A percentile compares a stretch with the other conserved stretches of the same genome.
Conservation (phyloP, 2,888 invertebrate genomes). For the Orthosia incerta region DNA sequence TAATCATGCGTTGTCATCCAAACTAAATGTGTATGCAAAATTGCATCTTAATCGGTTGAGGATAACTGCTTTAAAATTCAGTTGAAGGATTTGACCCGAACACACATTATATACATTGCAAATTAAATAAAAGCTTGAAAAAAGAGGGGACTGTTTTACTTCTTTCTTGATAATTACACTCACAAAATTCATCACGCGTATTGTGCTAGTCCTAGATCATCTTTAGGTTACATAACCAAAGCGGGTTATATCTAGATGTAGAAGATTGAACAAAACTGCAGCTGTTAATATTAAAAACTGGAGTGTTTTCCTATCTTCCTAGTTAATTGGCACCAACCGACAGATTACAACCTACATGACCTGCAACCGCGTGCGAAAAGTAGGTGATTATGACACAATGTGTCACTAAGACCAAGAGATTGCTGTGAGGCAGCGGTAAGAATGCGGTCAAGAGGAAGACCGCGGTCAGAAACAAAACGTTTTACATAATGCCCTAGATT, state of each 20-base stretch:
- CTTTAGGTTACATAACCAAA: not conserved
- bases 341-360: not conserved
- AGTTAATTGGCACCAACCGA: constrained; percentile 1
- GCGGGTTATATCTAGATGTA: no score
- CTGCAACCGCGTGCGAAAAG: constrained; percentile 2
- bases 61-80: no score
- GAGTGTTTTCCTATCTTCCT: not conserved
- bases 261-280: no score
- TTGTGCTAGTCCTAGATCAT: not conserved
- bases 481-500: constrained; percentile 20
- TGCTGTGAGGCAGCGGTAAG: constrained; percentile 11
- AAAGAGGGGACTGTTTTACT: not conserved
- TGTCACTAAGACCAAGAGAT: constrained; percentile 19
- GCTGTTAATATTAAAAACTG: not conserved
- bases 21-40: no score
- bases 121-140: no score
- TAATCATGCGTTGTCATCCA: no score
- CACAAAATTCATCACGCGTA: no score
- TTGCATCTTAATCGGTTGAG: no score
- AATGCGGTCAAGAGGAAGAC: constrained; percentile 43
- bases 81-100: no score
- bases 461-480: constrained; percentile 2
- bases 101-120: no score
- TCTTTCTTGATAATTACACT: no score
- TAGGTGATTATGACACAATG: constrained; percentile 31